phyloP scores from a whole-genome alignment of 2,797 vertebrate species.

The Chrysocyon brachyurus region DNA sequence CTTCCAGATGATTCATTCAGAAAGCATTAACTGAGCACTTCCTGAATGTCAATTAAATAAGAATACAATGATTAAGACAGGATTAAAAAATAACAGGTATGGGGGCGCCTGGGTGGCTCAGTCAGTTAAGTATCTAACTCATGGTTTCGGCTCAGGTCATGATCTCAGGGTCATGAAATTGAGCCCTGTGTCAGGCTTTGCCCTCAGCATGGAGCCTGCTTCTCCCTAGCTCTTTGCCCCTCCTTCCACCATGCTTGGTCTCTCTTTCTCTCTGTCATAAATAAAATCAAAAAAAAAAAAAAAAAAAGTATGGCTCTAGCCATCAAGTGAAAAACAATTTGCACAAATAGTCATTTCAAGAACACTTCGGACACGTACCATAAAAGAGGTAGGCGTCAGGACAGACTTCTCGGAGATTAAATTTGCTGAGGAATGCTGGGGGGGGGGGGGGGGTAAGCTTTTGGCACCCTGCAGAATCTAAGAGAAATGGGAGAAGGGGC shows the following conservation, averaged over 20 bases:
- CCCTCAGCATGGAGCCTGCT: background rate
- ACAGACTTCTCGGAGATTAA: background rate
- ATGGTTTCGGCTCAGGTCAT: background rate
- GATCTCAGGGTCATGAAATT: background rate
- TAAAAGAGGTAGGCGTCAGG: background rate
- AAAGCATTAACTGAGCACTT: background rate
- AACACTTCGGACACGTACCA: background rate
- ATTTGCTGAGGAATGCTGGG: background rate
- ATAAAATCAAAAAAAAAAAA: background rate
- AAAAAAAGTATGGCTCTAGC: background rate
- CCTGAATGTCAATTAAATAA: background rate
- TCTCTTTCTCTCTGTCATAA: background rate
- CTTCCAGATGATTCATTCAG: background rate
- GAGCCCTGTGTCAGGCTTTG: too few species aligned
- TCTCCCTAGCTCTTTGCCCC: background rate
- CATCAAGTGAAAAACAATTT: background rate
- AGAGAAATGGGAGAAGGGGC: background rate
- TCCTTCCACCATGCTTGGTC: background rate
- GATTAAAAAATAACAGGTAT: background rate
- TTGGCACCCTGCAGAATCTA: background rate
- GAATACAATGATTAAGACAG: background rate
- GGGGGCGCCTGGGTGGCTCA: too few species aligned
- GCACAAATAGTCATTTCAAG: background rate
- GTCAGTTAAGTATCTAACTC: background rate
- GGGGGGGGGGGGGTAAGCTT: rapidly evolving